Evolutionary conservation across 2,797 vertebrate species (phyloP).

Genomic region (Cercopithecus neglectus): DNA sequence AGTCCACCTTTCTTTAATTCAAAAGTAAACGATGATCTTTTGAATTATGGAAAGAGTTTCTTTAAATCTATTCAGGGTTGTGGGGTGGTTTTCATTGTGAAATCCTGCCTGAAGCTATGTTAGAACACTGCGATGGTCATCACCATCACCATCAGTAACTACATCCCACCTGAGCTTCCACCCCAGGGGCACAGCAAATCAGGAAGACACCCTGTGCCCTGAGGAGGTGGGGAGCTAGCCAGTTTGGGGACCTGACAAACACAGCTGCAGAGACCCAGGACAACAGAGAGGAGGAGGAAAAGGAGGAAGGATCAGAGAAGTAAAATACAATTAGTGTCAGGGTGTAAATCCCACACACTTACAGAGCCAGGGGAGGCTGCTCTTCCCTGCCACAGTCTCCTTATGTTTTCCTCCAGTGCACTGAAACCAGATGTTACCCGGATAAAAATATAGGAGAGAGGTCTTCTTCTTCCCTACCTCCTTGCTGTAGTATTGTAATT

Average conservation of each 20-base stretch:
- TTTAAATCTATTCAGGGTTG: background rate
- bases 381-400: background rate
- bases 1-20: background rate
- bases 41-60: constrained; percentile 27
- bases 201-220: background rate
- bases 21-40: constrained; percentile 16
- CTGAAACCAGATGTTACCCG: background rate
- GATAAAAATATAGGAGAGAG: background rate
- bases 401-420: constrained; percentile 24
- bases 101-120: constrained; percentile 2
- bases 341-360: background rate
- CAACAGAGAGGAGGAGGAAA: background rate
- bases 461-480: background rate
- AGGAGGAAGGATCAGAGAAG: background rate
- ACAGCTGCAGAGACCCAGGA: constrained; percentile 52
- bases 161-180: no score
- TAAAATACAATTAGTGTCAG: constrained; percentile 60
- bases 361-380: background rate
- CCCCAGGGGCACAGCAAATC: background rate
- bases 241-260: background rate
- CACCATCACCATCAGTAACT: background rate
- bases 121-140: background rate
- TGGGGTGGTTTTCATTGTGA: background rate
- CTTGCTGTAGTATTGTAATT: background rate
- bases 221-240: background rate